Percentiles rank a stretch among this genome's conserved stretches.
Conservation (phyloP, 2,113 vertebrate genomes). For the Colaptes auratus region DNA sequence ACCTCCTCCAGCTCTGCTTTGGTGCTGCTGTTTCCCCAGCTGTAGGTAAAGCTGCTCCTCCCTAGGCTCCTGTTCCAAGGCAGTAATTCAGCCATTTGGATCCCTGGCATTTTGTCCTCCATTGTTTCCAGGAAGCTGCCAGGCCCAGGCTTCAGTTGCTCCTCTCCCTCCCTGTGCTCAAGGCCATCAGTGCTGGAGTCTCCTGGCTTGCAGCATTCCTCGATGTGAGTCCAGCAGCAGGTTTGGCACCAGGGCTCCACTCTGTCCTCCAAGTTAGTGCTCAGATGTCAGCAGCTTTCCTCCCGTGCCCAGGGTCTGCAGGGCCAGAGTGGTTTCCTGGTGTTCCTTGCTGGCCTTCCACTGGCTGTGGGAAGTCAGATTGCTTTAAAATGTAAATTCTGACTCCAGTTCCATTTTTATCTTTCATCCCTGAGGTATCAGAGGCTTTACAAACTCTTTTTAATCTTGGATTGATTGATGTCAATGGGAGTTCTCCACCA, state of each 20-base stretch:
- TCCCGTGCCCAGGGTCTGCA: neutral
- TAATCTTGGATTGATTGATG: neutral
- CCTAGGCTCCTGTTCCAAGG: neutral
- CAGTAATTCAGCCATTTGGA: neutral
- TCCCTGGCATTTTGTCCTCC: neutral
- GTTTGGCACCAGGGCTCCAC: neutral
- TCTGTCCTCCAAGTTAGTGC: neutral
- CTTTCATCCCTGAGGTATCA: neutral
- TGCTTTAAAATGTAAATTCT: slow-evolving; percentile 2
- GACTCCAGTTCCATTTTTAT: neutral
- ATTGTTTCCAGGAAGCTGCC: neutral
- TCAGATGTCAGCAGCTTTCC: neutral
- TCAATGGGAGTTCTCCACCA: neutral
- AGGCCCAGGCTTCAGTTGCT: neutral
- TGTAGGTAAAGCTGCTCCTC: neutral
- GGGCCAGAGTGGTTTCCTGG: rapidly evolving
- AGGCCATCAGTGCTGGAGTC: neutral
- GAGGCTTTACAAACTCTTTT: neutral
- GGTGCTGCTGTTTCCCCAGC: neutral
- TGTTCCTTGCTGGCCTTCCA: neutral
- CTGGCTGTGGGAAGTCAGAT: neutral
- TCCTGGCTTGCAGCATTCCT: neutral
- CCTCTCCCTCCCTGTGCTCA: neutral
- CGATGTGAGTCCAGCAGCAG: neutral
- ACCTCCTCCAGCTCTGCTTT: neutral